phyloP scores from a whole-genome alignment of 2,888 invertebrate genomes.

The Clepsis dumicolana region DNA sequence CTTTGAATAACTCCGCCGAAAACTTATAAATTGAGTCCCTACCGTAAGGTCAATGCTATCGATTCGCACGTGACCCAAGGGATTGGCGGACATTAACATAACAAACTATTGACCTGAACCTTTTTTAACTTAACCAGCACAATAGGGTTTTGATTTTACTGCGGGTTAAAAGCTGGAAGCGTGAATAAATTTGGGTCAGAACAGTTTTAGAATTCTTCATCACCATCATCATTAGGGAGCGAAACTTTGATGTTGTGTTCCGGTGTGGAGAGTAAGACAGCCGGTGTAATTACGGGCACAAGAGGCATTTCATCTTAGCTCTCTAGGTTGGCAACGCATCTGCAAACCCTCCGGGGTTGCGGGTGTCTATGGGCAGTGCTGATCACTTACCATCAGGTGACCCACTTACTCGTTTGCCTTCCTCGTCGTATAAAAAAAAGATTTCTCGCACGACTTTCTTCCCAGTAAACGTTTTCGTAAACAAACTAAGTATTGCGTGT shows the following conservation, averaged over 20 bases:
- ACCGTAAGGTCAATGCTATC: conserved; percentile 19
- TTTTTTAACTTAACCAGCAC: conserved; percentile 8
- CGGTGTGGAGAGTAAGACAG: too few species aligned
- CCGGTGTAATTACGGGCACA: too few species aligned
- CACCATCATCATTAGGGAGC: too few species aligned
- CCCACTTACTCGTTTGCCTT: too few species aligned
- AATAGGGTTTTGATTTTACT: conserved; percentile 17
- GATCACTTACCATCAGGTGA: too few species aligned
- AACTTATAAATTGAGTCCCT: background rate
- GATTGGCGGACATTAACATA: conserved; percentile 17
- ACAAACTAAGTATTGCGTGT: conserved; percentile 20
- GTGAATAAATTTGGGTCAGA: background rate
- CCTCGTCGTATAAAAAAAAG: too few species aligned
- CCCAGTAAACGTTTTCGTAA: background rate
- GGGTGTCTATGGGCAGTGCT: too few species aligned
- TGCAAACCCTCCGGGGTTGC: too few species aligned
- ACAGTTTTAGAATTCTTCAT: too few species aligned
- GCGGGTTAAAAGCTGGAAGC: background rate
- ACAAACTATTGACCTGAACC: conserved; percentile 24
- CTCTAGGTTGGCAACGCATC: too few species aligned
- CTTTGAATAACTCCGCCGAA: background rate
- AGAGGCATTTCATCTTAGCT: too few species aligned
- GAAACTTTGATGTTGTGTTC: too few species aligned
- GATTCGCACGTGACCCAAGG: conserved; percentile 17
- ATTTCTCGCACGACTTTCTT: background rate